phyloP scores from a whole-genome alignment of 2,888 invertebrate species.

The Argyresthia albistria region DNA sequence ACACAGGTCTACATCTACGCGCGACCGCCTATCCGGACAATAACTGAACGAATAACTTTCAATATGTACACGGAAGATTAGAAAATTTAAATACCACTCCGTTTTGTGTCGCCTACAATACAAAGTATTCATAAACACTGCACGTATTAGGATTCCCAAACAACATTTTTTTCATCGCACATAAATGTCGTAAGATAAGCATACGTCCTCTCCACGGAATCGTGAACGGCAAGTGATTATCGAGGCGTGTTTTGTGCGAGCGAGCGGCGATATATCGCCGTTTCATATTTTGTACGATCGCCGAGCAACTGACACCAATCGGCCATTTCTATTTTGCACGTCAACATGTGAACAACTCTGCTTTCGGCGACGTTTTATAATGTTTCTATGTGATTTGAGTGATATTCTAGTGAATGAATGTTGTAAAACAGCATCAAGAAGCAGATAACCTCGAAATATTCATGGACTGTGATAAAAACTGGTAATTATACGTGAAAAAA shows the following conservation, averaged over 20 bases:
- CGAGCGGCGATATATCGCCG: neutral
- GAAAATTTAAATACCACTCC: too few species aligned
- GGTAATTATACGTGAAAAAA: neutral
- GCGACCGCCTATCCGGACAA: too few species aligned
- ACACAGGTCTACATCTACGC: too few species aligned
- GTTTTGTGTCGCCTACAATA: too few species aligned
- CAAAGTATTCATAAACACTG: too few species aligned
- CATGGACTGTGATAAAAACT: neutral
- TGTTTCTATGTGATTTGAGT: neutral
- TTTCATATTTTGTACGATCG: neutral
- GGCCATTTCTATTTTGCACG: constrained; percentile 24
- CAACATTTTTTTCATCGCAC: too few species aligned
- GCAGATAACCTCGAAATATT: neutral
- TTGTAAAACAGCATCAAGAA: neutral
- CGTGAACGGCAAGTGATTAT: neutral
- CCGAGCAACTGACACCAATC: constrained; percentile 6
- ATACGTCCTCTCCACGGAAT: neutral
- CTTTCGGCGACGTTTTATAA: neutral
- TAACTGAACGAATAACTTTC: too few species aligned
- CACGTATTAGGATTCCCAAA: too few species aligned
- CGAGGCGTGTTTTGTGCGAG: neutral
- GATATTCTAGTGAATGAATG: neutral
- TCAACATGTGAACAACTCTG: constrained; percentile 23
- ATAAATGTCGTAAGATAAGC: too few species aligned
- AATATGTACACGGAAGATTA: too few species aligned